Evolutionary conservation across 2,113 vertebrate genomes (phyloP).

Genomic region (Hipposideros armiger): DNA sequence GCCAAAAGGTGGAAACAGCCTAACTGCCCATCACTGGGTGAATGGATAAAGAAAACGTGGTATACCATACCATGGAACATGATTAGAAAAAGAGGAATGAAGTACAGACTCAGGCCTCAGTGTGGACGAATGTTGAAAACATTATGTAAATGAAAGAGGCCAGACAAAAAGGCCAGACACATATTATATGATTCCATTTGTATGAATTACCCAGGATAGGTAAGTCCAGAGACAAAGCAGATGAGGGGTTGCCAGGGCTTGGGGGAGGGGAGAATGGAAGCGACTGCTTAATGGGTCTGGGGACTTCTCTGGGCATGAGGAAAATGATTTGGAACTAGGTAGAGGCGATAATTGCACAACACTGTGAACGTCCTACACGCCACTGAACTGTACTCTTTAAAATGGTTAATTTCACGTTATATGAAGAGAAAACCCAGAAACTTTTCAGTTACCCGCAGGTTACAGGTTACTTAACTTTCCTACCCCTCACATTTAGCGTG

Average conservation of each 20-base stretch:
- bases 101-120: no score
- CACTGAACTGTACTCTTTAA: neutral
- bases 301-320: neutral
- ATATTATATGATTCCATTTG: neutral
- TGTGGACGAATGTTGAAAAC: neutral
- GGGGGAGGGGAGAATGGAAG: no score
- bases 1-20: neutral
- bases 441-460: neutral
- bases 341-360: neutral
- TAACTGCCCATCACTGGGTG: neutral
- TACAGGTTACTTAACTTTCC: neutral
- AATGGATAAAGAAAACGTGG: neutral
- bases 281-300: neutral
- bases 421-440: neutral
- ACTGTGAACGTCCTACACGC: neutral
- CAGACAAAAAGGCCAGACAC: neutral
- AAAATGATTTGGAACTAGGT: neutral
- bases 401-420: neutral
- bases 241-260: neutral
- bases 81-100: neutral
- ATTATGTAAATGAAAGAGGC: neutral
- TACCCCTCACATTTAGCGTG: neutral
- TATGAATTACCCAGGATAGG: neutral
- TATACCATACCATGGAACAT: neutral
- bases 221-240: neutral